These are phyloP conservation scores for Thecocarcelia acutangulata DNA, from an alignment of 2,888 invertebrate genomes.

Conservation along the genomic window DNA sequence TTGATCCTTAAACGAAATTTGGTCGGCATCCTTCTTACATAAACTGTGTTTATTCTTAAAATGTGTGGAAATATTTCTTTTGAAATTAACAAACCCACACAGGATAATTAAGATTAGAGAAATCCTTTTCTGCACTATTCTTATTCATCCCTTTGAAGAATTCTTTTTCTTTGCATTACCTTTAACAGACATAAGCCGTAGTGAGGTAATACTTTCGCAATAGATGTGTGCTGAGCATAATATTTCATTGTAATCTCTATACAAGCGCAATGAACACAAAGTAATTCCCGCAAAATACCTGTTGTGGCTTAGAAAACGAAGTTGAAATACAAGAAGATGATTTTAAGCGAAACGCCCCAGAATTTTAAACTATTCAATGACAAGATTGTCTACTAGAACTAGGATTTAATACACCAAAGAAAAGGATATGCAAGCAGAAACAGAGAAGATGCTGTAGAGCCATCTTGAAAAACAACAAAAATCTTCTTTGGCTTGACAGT, in stretches of 20 bases:
- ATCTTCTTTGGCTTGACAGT: no score
- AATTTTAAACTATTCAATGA: not conserved
- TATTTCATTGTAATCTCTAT: constrained; percentile 5
- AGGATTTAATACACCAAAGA: constrained; percentile 1
- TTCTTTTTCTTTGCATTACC: constrained; percentile 19
- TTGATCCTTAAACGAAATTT: constrained; percentile 2
- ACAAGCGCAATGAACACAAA: not conserved
- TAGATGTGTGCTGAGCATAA: constrained; percentile 24
- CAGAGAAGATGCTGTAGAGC: no score
- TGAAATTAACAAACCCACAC: not conserved
- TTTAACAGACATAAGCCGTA: constrained; percentile 34
- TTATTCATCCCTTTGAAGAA: constrained; percentile 25
- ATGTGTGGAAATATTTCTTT: constrained; percentile 11
- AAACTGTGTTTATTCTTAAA: not conserved
- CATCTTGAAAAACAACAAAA: no score
- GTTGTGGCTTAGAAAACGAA: not conserved
- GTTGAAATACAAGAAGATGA: not conserved
- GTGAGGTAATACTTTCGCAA: constrained; percentile 63
- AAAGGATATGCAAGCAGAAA: constrained; percentile 8
- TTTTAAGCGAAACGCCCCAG: not conserved
- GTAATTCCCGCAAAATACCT: not conserved
- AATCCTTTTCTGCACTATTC: not conserved
- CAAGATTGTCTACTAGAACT: no score
- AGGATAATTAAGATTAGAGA: not conserved
- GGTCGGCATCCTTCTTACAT: constrained; percentile 26